phyloP scores from a whole-genome alignment of 2,113 vertebrate genomes.

The Murina feae region DNA sequence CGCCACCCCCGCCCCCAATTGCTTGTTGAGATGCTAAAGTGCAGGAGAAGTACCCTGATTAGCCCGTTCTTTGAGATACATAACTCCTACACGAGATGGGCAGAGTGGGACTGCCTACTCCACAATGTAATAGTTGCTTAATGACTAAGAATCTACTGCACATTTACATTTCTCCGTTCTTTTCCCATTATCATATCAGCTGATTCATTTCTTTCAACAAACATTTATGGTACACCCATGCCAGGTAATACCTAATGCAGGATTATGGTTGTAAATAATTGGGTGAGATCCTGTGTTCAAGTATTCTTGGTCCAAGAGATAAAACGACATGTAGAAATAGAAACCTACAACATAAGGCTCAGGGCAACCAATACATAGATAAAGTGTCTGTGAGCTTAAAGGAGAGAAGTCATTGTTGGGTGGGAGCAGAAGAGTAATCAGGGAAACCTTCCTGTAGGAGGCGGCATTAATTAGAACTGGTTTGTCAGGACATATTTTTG shows the following conservation, averaged over 20 bases:
- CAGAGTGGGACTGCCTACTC: too few species aligned
- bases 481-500: slow-evolving; percentile 3
- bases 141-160: background rate
- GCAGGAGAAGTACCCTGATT: background rate
- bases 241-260: background rate
- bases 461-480: background rate
- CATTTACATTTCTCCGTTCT: background rate
- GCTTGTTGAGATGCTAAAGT: background rate
- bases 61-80: background rate
- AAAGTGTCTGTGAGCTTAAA: background rate
- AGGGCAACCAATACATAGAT: background rate
- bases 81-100: background rate
- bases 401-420: background rate
- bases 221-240: background rate
- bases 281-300: background rate
- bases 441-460: background rate
- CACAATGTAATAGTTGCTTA: background rate
- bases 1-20: background rate
- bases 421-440: background rate
- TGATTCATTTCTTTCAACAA: background rate
- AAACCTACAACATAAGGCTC: background rate
- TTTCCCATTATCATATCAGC: background rate
- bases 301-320: background rate
- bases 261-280: background rate
- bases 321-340: background rate